These are phyloP conservation scores for Drosophila anomelani DNA, from an alignment of 2,888 invertebrate genomes.

Conservation along the genomic window DNA sequence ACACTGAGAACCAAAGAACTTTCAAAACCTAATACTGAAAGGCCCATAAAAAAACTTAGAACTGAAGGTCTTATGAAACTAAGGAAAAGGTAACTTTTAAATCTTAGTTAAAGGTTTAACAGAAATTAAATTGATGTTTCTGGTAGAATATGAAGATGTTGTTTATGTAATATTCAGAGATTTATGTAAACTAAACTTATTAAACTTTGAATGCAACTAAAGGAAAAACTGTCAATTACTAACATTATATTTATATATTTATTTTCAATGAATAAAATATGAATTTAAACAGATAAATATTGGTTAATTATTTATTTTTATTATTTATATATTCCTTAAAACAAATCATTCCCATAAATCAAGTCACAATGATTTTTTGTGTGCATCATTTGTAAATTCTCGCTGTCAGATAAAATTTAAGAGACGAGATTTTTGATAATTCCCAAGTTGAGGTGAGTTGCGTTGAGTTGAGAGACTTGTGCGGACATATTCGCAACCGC, in stretches of 20 bases:
- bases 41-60: background rate
- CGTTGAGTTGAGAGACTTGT: background rate
- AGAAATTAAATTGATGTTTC: background rate
- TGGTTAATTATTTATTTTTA: no score
- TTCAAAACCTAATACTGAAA: background rate
- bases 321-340: background rate
- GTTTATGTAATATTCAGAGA: no score
- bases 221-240: no score
- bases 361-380: background rate
- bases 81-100: no score
- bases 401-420: conserved; percentile 16
- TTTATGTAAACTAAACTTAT: no score
- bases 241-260: background rate
- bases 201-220: background rate
- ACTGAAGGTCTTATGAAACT: no score
- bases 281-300: no score
- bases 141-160: background rate
- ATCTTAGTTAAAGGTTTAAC: accelerated
- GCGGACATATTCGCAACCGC: conserved; percentile 1
- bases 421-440: conserved; percentile 25
- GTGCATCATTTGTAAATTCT: conserved; percentile 2
- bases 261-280: background rate
- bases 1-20: conserved; percentile 16
- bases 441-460: background rate
- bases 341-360: background rate